A percentile compares a stretch with the other conserved stretches of the same genome.
Conservation (phyloP, 1,140 invertebrate genomes). For the Ditylenchus dipsaci region DNA sequence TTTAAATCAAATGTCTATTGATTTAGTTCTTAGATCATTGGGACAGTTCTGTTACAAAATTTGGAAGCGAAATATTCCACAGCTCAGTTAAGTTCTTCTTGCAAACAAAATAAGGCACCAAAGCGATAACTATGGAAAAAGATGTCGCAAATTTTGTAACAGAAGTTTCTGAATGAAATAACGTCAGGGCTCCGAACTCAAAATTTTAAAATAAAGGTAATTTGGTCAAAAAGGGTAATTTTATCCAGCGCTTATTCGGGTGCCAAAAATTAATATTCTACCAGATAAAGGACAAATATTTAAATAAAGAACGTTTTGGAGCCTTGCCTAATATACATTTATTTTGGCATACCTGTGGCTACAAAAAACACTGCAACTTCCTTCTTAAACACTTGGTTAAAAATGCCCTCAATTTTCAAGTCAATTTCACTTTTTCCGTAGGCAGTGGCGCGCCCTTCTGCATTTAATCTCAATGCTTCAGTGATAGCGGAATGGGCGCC, state of each 20-base stretch:
- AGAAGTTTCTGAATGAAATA: background rate
- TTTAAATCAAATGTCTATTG: background rate
- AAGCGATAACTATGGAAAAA: background rate
- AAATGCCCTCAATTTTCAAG: slow-evolving; percentile 13
- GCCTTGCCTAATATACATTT: too few species aligned
- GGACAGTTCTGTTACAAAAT: background rate
- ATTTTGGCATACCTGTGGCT: slow-evolving; percentile 20
- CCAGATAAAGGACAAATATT: too few species aligned
- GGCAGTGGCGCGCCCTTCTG: slow-evolving; percentile 14
- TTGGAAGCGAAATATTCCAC: background rate
- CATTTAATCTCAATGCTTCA: slow-evolving; percentile 13
- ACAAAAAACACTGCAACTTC: slow-evolving; percentile 26
- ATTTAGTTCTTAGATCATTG: background rate
- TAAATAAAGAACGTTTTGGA: too few species aligned
- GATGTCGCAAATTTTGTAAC: background rate
- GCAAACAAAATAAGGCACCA: background rate
- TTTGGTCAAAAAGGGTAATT: too few species aligned
- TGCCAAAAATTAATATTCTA: too few species aligned
- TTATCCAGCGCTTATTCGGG: too few species aligned
- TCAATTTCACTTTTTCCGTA: slow-evolving; percentile 18
- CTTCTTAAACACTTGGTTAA: slow-evolving; percentile 13
- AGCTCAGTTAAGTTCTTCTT: background rate
- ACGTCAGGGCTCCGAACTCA: too few species aligned
- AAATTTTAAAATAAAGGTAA: too few species aligned
- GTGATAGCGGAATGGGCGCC: slow-evolving; percentile 14